Base-by-base conservation (phyloP, 2,113 vertebrate species). In the Cervus canadensis region DNA sequence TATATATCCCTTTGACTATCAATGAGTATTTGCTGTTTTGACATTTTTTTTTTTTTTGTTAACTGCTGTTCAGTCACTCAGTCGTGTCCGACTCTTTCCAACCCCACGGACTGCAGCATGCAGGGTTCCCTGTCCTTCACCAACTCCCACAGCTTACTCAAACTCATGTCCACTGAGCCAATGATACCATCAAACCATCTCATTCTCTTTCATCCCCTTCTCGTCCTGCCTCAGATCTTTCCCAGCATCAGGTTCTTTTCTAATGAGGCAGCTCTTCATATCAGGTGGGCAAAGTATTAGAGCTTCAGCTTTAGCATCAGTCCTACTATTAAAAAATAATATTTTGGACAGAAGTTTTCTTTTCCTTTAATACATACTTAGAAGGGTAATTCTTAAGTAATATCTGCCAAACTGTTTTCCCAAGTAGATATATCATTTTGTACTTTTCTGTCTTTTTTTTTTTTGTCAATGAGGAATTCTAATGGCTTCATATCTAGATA, bases 111-210 rank as follows among this genome's bases (percentile, higher is more conserved):
- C 10, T 71, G 9, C 17, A 71, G 64, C n/a, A 67, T 0, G 3
- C n/a, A 2, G 0, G 64, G 9, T 21, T 67, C 64, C 16, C 64
- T 67, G 64, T n/a, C 33, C 33, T 67, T 67, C 17, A 36, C 2
- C 8, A 67, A 36, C n/a, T 67, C 8, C 64, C 33, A 36, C 17
- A 67, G n/a, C n/a, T 67, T 67, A 9, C 64, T 36, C 17, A 67
- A 11, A 36, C 17, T 21, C 33, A 36, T 36, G n/a, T 67, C 64
- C 9, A 0, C 36, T 67, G 33, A 67, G 64, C 36, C 1, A 0
- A 36, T 67, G 64, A 36, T 36, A 9, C 2, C 64, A 36, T 36
- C 17, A 36, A 36, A 67, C 64, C n/a, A 36, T 67, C n/a, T 67
- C 8, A 4, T 36, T 4, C 8, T 67, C 64, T 67, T 67, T 67